Base-by-base conservation (phyloP, 2,888 invertebrate genomes). In the Gymnosoma rotundatum region DNA sequence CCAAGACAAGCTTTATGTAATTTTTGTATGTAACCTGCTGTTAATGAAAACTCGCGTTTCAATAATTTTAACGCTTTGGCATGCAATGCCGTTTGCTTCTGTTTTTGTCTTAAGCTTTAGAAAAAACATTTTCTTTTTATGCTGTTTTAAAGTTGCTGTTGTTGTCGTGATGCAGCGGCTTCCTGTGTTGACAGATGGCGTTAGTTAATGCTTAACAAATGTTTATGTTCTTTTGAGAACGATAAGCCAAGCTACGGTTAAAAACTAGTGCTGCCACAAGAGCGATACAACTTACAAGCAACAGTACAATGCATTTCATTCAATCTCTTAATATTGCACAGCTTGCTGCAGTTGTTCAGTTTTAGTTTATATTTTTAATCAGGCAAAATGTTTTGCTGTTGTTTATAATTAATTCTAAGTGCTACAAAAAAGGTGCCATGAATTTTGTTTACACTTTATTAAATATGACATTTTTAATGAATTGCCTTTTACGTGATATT, bases 401-500 rank as follows among this genome's bases (percentile, higher is more conserved):
- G 58, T 73, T 72, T 38, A 32, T 52, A 64, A 52, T 20, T 52
- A 64, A 52, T 20, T 48, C 38, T 16, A 74, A 84, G 54, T 50
- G 69, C 42, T 42, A 42, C 20, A 21, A 48, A 61, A 73, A 70
- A 78, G 84, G 81, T 84, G 81, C 74, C 81, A 81, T 78, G 78
- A 81, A 63, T 74, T 78, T 78, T 81, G 81, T 84, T 84, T 84
- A 78, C 84, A 84, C 84, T 81, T 84, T 84, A 84, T 84, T 81
- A 84, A 84, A 84, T 84, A 84, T 84, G 84, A 84, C 84, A 84
- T 70, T 81, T 84, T 78, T 81, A 84, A 84, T 84, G 74, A 84
- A 78, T 74, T 74, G 75, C 48, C 66, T 74, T 72, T 79, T 42
- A 70, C 75, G 36, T 18, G 60, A 50, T 66, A 56, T 75, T 74